Percentiles rank a stretch among this genome's conserved stretches.
phyloP scores from a whole-genome alignment of 2,113 vertebrate genomes.

The Oncorhynchus nerka region DNA sequence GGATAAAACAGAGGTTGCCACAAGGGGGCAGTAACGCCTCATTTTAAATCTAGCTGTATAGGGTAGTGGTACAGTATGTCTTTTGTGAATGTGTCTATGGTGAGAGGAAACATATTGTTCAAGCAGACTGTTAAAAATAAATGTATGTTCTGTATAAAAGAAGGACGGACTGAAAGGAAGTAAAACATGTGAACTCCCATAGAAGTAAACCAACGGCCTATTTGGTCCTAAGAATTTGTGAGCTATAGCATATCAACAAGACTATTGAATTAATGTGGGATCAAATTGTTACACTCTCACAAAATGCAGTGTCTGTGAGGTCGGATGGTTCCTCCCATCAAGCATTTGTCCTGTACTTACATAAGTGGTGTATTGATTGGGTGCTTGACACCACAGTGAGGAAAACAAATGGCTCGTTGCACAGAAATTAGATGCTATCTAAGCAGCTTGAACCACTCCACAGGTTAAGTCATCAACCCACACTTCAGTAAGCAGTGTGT shows the following conservation, averaged over 20 bases:
- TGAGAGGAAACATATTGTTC: not conserved
- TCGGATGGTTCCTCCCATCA: not conserved
- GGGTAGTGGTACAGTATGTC: not conserved
- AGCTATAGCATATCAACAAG: no score
- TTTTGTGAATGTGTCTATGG: not conserved
- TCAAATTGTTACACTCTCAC: not conserved
- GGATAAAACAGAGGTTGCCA: constrained; percentile 30
- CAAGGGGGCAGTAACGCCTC: constrained; percentile 44
- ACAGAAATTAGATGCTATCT: not conserved
- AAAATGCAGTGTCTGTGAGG: not conserved
- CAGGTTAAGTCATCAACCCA: not conserved
- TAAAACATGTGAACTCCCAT: no score
- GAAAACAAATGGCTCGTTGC: not conserved
- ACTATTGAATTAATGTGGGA: no score
- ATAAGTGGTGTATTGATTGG: not conserved
- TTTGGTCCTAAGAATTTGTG: no score
- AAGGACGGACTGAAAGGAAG: no score
- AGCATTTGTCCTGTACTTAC: not conserved
- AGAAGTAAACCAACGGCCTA: no score
- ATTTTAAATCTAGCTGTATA: not conserved
- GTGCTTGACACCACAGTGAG: not conserved
- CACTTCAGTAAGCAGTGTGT: not conserved
- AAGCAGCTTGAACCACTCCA: not conserved
- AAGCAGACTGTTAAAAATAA: no score
- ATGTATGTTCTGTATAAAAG: no score